Base-by-base conservation (phyloP, 2,888 invertebrate genomes). In the Drosophila formosana region DNA sequence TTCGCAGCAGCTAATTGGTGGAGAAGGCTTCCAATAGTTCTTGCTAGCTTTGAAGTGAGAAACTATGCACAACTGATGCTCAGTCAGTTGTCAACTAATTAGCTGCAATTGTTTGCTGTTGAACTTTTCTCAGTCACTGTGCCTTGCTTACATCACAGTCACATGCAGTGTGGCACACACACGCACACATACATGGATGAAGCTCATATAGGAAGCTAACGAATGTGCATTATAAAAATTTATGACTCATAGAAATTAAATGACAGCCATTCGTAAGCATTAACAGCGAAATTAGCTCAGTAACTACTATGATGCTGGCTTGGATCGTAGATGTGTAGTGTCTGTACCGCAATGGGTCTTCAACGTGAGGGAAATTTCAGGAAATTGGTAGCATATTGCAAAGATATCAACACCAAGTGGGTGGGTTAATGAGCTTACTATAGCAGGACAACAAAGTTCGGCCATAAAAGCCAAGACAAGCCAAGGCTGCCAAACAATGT, bases 201-300 rank as follows among this genome's bases (percentile, higher is more conserved):
- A 4, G 18, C 11, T 25, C 18, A 25, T 23, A 52, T 26, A 28
- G 37, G 37, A 73, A 61, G 26, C 30, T 49, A 73, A 77, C 68
- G 64, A 78, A 74, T 66, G 77, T 72, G 72, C 72, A 77, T 77
- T 75, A 75, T 76, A 64, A 65, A 78, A 79, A 86, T 86, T 75
- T 71, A 83, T 88, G 80, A 72, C 83, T 66, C 69, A 75, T 80
- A 75, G 64, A 88, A 88, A 86, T 83, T 72, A 88, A 86, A 83
- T 71, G 86, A 75, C 80, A 67, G 81, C 57, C 67, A 88, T 83
- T 88, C 81, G 81, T 88, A 82, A 78, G 72, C 65, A 78, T 82
- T 83, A 88, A 62, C 78, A 41, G 57, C 66, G 67, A 75, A 82
- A 88, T 82, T 82, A 86, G 75, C 67, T 71, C 64, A 51, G 60